Percentiles rank a stretch among this genome's conserved stretches.
These are phyloP conservation scores for Octopus sinensis DNA, from an alignment of 1,140 invertebrate species.

Conservation along the genomic window DNA sequence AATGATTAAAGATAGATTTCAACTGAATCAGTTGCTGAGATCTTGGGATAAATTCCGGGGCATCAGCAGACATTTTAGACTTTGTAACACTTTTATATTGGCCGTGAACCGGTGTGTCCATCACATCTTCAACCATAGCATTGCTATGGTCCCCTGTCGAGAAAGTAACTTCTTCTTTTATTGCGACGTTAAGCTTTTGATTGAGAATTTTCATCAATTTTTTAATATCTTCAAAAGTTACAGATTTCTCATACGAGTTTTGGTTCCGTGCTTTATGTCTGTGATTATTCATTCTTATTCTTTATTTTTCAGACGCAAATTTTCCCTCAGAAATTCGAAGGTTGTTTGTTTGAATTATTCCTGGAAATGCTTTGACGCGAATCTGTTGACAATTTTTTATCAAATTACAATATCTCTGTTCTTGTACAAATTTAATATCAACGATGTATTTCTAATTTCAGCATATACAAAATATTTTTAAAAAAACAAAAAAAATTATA, in stretches of 20 bases:
- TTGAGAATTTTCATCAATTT: background rate
- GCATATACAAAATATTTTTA: too few species aligned
- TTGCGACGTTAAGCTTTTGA: background rate
- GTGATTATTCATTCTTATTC: background rate
- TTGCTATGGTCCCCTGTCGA: background rate
- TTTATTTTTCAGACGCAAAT: too few species aligned
- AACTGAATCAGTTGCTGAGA: background rate
- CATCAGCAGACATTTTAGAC: slow-evolving; percentile 5
- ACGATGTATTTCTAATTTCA: too few species aligned
- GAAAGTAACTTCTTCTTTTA: background rate
- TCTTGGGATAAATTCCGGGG: background rate
- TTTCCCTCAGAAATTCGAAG: too few species aligned
- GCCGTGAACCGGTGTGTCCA: background rate
- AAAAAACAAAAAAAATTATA: too few species aligned
- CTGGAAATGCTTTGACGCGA: too few species aligned
- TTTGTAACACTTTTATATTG: background rate
- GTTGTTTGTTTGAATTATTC: too few species aligned
- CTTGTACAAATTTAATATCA: too few species aligned
- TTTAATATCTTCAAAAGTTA: slow-evolving; percentile 2
- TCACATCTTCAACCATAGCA: background rate
- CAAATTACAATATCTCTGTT: too few species aligned
- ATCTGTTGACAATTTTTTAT: too few species aligned
- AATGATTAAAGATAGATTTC: background rate
- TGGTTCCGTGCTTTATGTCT: background rate
- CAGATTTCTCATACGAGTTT: background rate